Percentiles rank a stretch among this genome's conserved stretches.
Conservation (phyloP, 2,113 vertebrate genomes). For the Jacana jacana region DNA sequence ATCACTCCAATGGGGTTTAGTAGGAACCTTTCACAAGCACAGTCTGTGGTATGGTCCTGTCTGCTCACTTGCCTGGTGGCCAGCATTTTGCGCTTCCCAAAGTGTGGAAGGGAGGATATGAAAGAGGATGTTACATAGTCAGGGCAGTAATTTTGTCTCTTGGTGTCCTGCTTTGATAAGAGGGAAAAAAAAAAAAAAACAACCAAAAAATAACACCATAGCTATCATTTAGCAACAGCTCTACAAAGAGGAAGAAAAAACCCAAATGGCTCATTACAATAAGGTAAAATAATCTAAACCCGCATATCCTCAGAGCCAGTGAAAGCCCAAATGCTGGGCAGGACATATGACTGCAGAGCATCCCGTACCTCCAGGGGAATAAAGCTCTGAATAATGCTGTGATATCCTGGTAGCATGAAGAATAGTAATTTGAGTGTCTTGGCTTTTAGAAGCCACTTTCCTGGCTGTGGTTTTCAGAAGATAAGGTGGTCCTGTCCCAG, state of each 20-base stretch:
- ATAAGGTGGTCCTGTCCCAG: background rate
- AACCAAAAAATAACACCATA: background rate
- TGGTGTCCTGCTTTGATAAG: slow-evolving; percentile 24
- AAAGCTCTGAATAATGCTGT: background rate
- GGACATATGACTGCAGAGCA: background rate
- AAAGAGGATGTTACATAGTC: slow-evolving; percentile 32
- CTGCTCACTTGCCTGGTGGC: background rate
- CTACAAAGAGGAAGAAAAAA: background rate
- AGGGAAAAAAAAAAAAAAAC: background rate
- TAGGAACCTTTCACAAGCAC: background rate
- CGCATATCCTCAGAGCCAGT: background rate
- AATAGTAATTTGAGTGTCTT: background rate
- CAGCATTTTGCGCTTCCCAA: background rate
- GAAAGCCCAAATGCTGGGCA: background rate
- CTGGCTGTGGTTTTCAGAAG: background rate
- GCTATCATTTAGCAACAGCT: background rate
- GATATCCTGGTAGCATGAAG: background rate
- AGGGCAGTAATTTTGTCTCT: slow-evolving; percentile 15
- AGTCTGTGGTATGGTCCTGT: background rate
- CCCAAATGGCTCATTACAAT: background rate
- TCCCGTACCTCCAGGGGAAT: background rate
- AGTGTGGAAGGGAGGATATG: slow-evolving; percentile 24
- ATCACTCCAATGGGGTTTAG: background rate
- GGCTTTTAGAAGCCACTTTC: background rate
- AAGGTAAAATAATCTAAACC: background rate